Conservation (phyloP, 1,140 invertebrate species). For the Macrocentrus cingulum region DNA sequence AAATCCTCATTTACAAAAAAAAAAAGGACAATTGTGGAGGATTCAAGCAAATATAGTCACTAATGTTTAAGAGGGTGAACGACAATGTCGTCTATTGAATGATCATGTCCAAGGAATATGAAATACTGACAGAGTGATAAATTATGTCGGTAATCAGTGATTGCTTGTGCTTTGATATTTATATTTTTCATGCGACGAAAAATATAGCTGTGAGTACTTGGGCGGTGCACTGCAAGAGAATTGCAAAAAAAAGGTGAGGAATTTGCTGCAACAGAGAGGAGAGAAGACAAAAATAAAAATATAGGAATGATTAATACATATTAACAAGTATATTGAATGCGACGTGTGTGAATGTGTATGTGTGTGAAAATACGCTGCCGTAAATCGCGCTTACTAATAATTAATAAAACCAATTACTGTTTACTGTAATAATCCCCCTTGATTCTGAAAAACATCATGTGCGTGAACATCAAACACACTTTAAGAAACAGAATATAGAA, state of each 20-base stretch:
- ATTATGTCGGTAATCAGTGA: conserved; percentile 33
- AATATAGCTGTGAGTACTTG: conserved; percentile 33
- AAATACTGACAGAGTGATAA: conserved; percentile 10
- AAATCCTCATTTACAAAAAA: conserved; percentile 2
- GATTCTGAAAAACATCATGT: too few relatives aligned
- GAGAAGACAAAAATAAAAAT: conserved; percentile 27
- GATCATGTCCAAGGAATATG: not conserved
- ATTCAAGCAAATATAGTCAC: conserved; percentile 44
- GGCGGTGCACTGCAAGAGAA: conserved; percentile 18
- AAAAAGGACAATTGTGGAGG: conserved; percentile 4
- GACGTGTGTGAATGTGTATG: conserved; percentile 21
- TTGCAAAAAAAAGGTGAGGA: conserved; percentile 23
- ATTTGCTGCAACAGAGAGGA: conserved; percentile 11
- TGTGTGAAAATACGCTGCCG: conserved; percentile 28
- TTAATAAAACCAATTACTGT: conserved; percentile 27
- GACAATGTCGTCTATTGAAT: conserved; percentile 13
- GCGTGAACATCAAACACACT: conserved; percentile 27
- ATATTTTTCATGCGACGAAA: conserved; percentile 51
- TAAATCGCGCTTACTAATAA: conserved; percentile 32
- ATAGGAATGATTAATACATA: conserved; percentile 14
- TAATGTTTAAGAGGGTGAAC: conserved; percentile 45
- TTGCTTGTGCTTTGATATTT: conserved; percentile 54
- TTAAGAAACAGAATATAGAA: conserved; percentile 11
- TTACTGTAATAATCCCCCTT: conserved; percentile 29
- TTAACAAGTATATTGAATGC: conserved; percentile 17